Base-by-base conservation (phyloP, 2,113 vertebrate species). In the Lampris megalopsis region DNA sequence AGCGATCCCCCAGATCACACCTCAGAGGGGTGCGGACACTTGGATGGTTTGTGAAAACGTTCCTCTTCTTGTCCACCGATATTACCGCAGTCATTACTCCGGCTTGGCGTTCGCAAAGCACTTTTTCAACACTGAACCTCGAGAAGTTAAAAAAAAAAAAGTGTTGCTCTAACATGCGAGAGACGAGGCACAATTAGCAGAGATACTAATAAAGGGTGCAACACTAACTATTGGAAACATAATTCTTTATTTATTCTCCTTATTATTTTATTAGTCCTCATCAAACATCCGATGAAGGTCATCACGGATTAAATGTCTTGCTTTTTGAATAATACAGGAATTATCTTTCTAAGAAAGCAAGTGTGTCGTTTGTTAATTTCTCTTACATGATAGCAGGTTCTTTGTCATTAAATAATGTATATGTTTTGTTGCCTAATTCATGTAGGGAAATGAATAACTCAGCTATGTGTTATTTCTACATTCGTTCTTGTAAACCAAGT, bases 81-180 rank as follows among this genome's bases (percentile, higher is more conserved):
- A 90, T 89, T 81, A 85, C 81, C 73, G 79, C 54, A 59, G 66
- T 77, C 90, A 85, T 87, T 86, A 88, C 68, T 90, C 77, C 79
- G 61, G 53, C 76, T 77, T 87, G 81, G 89, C 85, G 75, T 79
- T 59, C 80, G 77, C 79, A 80, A 77, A 63, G 69, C 79, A 36
- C 1, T 10, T 82, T 76, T 85, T 50, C 76, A 84, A 66, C 71
- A 66, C 50, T 62, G 9, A 68, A 78, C 71, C 47, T 75, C 60
- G 24, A 24, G 24, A 24, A 24, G 24, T 24, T 24, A 24, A 24
- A 24, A 24, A 24, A 24, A 24, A 24, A 24, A 24, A 24, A 24
- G 24, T 24, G 24, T 24, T 24, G 24, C 24, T 24, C 24, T 24
- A 24, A 24, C 24, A 24, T 24, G 24, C 24, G 24, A 24, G 24